Evolutionary conservation across 2,888 invertebrate species (phyloP).

Genomic region (Apamea anceps): DNA sequence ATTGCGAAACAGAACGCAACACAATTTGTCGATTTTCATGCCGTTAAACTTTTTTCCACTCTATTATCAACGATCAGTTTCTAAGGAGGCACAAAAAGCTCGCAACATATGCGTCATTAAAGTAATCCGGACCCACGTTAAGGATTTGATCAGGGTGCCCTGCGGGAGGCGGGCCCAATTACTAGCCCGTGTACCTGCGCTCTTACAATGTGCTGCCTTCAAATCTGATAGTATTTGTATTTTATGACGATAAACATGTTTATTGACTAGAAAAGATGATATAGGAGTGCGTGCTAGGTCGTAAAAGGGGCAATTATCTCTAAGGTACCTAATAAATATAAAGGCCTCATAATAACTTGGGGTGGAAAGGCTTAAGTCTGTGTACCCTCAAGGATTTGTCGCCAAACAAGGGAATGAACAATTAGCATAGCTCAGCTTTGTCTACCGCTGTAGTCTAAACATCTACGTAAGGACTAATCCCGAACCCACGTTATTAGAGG

Average conservation of each 20-base stretch:
- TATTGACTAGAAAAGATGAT: conserved; percentile 5
- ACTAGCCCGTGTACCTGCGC: conserved; percentile 78
- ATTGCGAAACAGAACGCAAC: conserved; percentile 12
- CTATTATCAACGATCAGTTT: conserved; percentile 67
- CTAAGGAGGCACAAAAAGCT: conserved; percentile 78
- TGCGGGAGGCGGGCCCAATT: conserved; percentile 81
- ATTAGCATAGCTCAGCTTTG: conserved; percentile 57
- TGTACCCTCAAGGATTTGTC: conserved; percentile 49
- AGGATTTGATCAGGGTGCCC: conserved; percentile 82
- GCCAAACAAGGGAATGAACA: conserved; percentile 54
- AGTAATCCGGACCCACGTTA: conserved; percentile 80
- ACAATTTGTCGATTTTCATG: conserved; percentile 51
- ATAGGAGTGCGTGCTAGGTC: neutral
- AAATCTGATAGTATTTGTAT: conserved; percentile 62
- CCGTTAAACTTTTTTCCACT: conserved; percentile 63
- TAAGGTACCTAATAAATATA: conserved; percentile 5
- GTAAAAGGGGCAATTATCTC: neutral
- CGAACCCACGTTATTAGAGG: conserved; percentile 32
- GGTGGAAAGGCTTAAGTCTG: conserved; percentile 17
- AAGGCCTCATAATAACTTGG: conserved; percentile 19
- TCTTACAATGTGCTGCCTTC: conserved; percentile 52
- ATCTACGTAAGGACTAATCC: conserved; percentile 39
- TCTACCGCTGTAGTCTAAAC: conserved; percentile 40
- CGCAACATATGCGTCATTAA: conserved; percentile 83
- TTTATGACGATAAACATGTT: conserved; percentile 14